Base-by-base conservation (phyloP, 1,140 invertebrate species). In the Lepidurus arcticus region DNA sequence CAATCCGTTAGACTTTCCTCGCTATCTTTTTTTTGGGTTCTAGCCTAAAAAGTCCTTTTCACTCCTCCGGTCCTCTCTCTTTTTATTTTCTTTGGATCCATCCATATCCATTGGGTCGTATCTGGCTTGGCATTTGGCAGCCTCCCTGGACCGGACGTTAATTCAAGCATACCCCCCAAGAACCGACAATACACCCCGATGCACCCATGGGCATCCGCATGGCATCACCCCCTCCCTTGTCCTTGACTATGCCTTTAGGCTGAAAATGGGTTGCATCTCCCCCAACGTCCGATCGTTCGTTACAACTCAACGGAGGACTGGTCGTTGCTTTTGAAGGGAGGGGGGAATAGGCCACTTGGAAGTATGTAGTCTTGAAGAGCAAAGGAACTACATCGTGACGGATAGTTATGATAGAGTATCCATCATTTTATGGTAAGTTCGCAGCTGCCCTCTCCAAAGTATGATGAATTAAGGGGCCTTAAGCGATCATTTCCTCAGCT, bases 61-160 rank as follows among this genome's bases (percentile, higher is more conserved):
- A 34, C 34, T 34, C 34, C 34, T 34, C 34, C 34, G 34, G 34
- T 0, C 34, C 34, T 34, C 34, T 34, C 34, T 34, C 2, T 34
- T 34, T 34, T 34, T 34, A 65, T 16, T 16, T 65, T 65, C 53
- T 3, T 65, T 65, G 7, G 53, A 65, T 65, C 53, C 53, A 65
- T 65, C 53, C 9, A 16, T 65, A 65, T 65, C 53, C 13, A 65
- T 65, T 65, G 53, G 53, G 21, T 7, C 53, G 53, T 65, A 65
- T 65, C 53, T 65, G 53, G 53, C 53, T 65, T 65, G 53, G 53
- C 53, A 65, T 65, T 65, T 65, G 53, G 53, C 53, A 65, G 53
- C 53, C 21, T 21, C 53, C 53, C 21, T 13, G 53, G 53, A 65
- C 13, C 53, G 53, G 53, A 65, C 53, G 53, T 65, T 65, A 65